Evolutionary conservation across 2,113 vertebrate genomes (phyloP), one percentile per base, ranked within the genome.

Genomic region (Macaca nemestrina): DNA sequence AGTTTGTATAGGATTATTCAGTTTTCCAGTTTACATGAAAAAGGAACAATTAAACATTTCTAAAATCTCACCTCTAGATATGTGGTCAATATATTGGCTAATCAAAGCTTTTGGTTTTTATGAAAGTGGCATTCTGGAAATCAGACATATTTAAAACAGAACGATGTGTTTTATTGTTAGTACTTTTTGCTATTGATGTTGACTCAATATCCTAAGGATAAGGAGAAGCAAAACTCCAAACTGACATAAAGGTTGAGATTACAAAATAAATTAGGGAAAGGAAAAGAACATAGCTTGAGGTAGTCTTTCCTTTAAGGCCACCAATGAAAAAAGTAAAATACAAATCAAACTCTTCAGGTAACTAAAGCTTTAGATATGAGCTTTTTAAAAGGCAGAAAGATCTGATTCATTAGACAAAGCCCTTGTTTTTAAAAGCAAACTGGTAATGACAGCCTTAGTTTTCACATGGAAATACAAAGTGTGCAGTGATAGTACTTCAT

Each of bases 1-100:
- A 97, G 92, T 98, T 97, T 95, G 18, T 75, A 50, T 17, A 0
- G 13, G 22, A 73, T 98, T 96, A 97, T 97, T 98, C 88, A 78
- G 43, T 97, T 97, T 93, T 90, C 43, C 52, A 91, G 90, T 95
- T 95, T 57, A 97, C 85, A 4, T 95, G 76, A 87, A 97, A 96
- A 97, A 96, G 91, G 72, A 67, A n/a, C 78, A 97, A 92, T 96
- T 92, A 93, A 95, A 92, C 86, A 79, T 64, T 70, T 72, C 59
- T 84, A 85, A 97, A 96, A 78, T 82, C 82, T 70, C 78, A 97
- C 32, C 0, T 4, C 38, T 55, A 75, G 64, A 96, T 98, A 97
- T 92, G 52, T 73, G 64, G 94, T 35, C 50, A 97, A 95, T 85
- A 93, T 97, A 94, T 82, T 96, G 75, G 2, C 40, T 98, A 40